Conservation (phyloP, 2,888 invertebrate species). For the Chrysolina americana region DNA sequence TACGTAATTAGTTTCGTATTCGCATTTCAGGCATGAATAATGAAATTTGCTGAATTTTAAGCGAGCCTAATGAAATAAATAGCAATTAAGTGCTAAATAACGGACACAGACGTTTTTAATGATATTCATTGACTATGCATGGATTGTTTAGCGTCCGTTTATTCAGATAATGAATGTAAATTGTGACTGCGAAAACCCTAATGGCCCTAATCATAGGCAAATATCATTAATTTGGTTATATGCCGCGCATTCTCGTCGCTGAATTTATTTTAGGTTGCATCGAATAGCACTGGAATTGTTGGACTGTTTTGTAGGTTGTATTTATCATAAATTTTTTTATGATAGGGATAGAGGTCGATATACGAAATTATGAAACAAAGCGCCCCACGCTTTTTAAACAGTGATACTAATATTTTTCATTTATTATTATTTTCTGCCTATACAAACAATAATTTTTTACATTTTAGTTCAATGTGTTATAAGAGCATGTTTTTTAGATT, state of each 20-base stretch:
- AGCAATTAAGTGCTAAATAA: slow-evolving; percentile 28
- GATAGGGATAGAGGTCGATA: too few species aligned
- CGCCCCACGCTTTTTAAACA: too few species aligned
- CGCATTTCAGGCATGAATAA: slow-evolving; percentile 11
- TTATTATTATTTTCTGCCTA: too few species aligned
- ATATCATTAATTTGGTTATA: slow-evolving; percentile 6
- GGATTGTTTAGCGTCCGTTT: slow-evolving; percentile 20
- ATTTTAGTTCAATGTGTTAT: too few species aligned
- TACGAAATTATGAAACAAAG: too few species aligned
- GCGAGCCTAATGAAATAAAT: slow-evolving; percentile 27
- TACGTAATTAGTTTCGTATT: not conserved
- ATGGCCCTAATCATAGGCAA: slow-evolving; percentile 18
- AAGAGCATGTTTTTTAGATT: too few species aligned
- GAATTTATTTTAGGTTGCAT: not conserved
- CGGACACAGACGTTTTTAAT: slow-evolving; percentile 32
- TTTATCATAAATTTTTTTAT: too few species aligned
- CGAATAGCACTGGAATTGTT: not conserved
- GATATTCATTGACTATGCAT: slow-evolving; percentile 28
- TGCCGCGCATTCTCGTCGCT: not conserved
- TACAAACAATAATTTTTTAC: too few species aligned
- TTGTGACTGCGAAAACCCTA: slow-evolving; percentile 23
- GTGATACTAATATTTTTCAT: too few species aligned
- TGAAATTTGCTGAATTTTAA: slow-evolving; percentile 16
- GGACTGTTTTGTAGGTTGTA: not conserved
- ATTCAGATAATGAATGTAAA: slow-evolving; percentile 23